These are phyloP conservation scores for Gymnogyps californianus DNA, from an alignment of 2,113 vertebrate species.

Conservation along the genomic window DNA sequence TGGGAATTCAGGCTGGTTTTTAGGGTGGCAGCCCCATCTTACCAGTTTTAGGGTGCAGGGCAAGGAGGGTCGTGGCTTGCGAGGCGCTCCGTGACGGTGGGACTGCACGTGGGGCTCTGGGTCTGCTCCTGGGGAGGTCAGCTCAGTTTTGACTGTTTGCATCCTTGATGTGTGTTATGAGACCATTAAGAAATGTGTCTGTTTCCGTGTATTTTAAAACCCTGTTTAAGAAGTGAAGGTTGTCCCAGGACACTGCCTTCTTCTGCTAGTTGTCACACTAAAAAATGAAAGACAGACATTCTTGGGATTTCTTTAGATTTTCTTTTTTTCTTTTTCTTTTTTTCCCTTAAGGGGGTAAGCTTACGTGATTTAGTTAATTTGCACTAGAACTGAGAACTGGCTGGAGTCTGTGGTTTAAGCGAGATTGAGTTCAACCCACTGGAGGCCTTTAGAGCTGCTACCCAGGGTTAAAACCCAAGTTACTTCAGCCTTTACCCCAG, in stretches of 20 bases:
- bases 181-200: background rate
- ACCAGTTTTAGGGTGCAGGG: background rate
- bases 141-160: fast-evolving
- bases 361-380: background rate
- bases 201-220: background rate
- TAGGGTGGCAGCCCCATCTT: background rate
- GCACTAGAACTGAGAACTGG: background rate
- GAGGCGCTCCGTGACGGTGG: fast-evolving
- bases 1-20: background rate
- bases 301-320: background rate
- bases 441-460: background rate
- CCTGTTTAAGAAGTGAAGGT: background rate
- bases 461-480: too few species aligned
- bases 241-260: background rate
- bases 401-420: background rate
- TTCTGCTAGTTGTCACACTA: fast-evolving
- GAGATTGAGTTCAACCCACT: fast-evolving
- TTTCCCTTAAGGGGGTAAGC: background rate
- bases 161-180: fast-evolving
- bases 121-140: background rate
- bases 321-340: too few species aligned
- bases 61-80: fast-evolving
- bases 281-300: background rate
- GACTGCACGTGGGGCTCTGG: fast-evolving
- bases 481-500: too few species aligned